phyloP scores from a whole-genome alignment of 2,888 invertebrate genomes.

The Coelinius sp. region DNA sequence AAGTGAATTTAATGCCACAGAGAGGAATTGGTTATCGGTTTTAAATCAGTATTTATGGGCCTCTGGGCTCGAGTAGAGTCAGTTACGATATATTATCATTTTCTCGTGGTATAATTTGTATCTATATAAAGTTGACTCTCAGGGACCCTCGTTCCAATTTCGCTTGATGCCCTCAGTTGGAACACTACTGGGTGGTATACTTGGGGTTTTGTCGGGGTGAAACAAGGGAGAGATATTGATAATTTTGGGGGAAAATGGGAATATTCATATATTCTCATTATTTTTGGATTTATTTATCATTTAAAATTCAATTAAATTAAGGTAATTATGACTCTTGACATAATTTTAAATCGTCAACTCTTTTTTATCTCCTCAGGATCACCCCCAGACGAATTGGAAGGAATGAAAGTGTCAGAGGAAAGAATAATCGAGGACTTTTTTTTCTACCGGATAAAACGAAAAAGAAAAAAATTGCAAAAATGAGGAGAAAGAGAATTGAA shows the following conservation, averaged over 20 bases:
- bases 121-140: conserved; percentile 33
- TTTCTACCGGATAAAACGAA: not conserved
- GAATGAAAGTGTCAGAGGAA: conserved; percentile 27
- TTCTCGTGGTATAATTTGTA: conserved; percentile 27
- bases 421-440: conserved; percentile 42
- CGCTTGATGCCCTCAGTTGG: not conserved
- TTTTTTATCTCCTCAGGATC: conserved; percentile 7
- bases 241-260: no score
- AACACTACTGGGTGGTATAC: not conserved
- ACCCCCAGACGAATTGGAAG: conserved; percentile 22
- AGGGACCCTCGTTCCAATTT: conserved; percentile 28
- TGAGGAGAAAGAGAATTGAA: conserved; percentile 10
- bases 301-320: no score
- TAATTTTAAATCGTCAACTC: not conserved
- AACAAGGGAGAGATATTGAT: not conserved
- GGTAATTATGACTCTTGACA: no score
- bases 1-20: conserved; percentile 3
- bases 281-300: no score
- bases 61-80: conserved; percentile 12
- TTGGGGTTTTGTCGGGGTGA: not conserved
- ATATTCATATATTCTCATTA: no score
- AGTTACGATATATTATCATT: conserved; percentile 31
- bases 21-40: conserved; percentile 9
- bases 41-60: conserved; percentile 26
- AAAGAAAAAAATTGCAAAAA: not conserved